Evolutionary conservation across 2,888 invertebrate genomes (phyloP), one percentile per base, ranked within the genome.

Genomic region (Perizoma flavofasciatum): DNA sequence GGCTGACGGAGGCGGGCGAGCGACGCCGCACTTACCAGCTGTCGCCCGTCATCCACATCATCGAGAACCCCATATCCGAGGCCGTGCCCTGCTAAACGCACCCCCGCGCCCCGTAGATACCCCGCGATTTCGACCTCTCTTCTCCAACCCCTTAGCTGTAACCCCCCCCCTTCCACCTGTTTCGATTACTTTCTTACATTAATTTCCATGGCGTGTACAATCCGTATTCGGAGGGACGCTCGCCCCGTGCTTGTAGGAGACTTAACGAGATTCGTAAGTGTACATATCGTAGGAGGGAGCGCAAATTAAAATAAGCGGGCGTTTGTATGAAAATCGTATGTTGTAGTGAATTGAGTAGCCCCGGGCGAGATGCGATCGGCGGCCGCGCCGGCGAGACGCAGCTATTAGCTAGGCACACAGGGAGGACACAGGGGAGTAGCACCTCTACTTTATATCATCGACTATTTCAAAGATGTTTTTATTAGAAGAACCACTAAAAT

Each of bases 11-110:
- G 84, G 88, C 84, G 76, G 75, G 41, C 33, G 53, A 68, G 57
- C 78, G 88, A 73, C 93, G 93, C 74, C 93, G 88, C 66, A 71
- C 79, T 1, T 89, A 88, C 71, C 89, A 90, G 67, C 82, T 79
- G 74, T 93, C 94, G 73, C 94, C 95, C 66, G 94, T 95, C 77
- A 96, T 96, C 82, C 95, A 95, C 88, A 96, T 96, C 88, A 96
- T 95, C 60, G 96, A 96, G 89, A 96, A 96, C 83, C 96, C 96
- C 55, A 95, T 96, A 85, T 95, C 95, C 64, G 94, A 94, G 74
- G 95, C 95, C 49, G 94, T 95, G 71, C 95, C 94, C 78, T 96
- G 95, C 89, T 96, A 95, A 94, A 82, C 73, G 6, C 22, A 51
- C 46, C 46, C 22, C 0, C 44, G 9, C 5, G 52, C 47, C 43